Percentiles rank a stretch among this genome's conserved stretches.
Evolutionary conservation across 2,113 vertebrate species (phyloP).

Genomic region (Hystrix brachyura): DNA sequence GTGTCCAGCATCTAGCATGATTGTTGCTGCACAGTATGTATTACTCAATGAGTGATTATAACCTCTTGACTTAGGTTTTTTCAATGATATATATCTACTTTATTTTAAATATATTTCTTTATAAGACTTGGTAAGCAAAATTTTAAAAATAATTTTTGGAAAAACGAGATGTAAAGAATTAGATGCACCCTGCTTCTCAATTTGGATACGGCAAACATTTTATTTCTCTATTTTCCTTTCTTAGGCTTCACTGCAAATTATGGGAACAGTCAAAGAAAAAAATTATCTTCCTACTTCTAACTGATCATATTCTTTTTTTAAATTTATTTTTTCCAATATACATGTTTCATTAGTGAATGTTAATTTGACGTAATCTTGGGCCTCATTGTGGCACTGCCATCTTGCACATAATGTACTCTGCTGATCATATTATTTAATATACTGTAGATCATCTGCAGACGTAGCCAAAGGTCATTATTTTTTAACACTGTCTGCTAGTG

Average conservation of each 20-base stretch:
- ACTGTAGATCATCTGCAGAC: neutral
- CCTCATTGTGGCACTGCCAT: neutral
- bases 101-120: constrained; percentile 45
- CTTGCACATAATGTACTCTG: neutral
- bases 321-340: neutral
- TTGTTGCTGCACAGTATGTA: neutral
- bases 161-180: neutral
- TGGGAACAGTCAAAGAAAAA: neutral
- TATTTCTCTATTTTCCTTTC: neutral
- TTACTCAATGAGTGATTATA: neutral
- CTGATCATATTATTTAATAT: constrained; percentile 13
- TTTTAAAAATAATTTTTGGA: neutral
- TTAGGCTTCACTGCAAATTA: neutral
- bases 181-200: neutral
- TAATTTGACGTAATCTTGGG: neutral
- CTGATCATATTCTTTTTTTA: neutral
- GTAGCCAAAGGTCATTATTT: neutral
- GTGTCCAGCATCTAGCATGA: neutral
- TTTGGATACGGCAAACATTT: neutral
- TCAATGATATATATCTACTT: neutral
- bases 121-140: constrained; percentile 8
- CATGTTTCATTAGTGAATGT: neutral
- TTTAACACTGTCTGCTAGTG: constrained; percentile 1
- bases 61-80: neutral
- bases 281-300: neutral